Conservation (phyloP, 2,888 invertebrate species). For the Macropis europaea region DNA sequence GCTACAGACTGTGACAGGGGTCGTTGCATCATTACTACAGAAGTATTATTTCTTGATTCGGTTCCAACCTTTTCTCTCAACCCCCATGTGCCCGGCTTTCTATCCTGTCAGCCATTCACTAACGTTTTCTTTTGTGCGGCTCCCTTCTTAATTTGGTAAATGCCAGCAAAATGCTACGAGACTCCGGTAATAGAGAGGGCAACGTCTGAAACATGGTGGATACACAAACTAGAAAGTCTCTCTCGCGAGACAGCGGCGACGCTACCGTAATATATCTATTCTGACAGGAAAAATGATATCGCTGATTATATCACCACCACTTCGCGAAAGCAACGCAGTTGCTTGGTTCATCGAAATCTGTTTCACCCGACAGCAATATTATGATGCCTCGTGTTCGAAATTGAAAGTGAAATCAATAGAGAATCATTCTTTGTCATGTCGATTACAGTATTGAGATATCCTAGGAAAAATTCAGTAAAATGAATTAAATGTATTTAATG, state of each 20-base stretch:
- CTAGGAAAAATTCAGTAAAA: neutral
- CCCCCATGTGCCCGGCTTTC: conserved; percentile 5
- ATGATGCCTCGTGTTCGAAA: no score
- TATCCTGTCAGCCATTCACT: conserved; percentile 45
- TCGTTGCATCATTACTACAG: conserved; percentile 69
- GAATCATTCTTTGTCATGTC: no score
- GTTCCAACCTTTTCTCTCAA: conserved; percentile 56
- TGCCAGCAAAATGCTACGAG: conserved; percentile 74
- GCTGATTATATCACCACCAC: neutral
- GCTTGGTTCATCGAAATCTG: neutral
- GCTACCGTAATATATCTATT: conserved; percentile 35
- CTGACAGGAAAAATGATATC: conserved; percentile 29
- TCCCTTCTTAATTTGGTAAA: conserved; percentile 76
- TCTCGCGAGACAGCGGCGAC: conserved; percentile 79
- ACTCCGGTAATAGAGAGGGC: conserved; percentile 48
- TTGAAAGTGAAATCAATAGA: no score
- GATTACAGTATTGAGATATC: no score
- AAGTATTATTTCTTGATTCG: conserved; percentile 75
- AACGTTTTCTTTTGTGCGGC: conserved; percentile 61
- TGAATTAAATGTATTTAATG: no score
- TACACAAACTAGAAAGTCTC: conserved; percentile 62
- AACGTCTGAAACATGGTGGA: conserved; percentile 48
- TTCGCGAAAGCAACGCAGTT: neutral
- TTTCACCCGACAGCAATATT: no score
- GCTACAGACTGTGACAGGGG: conserved; percentile 48